phyloP scores from a whole-genome alignment of 2,113 vertebrate genomes.

The Glaucidium brasilianum region DNA sequence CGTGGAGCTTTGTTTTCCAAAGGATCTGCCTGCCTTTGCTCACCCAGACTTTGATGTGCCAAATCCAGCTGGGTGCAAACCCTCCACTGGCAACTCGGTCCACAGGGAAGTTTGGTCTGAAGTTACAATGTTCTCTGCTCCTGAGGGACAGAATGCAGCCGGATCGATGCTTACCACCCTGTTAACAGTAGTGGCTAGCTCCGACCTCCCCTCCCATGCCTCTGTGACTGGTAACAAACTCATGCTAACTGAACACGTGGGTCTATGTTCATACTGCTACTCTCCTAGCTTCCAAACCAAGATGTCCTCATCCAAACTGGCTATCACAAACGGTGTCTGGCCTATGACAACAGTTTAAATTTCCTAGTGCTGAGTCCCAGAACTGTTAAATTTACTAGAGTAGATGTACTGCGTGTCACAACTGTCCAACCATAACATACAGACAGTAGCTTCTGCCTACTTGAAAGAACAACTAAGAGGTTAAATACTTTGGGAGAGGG shows the following conservation, averaged over 20 bases:
- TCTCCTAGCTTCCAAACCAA: not conserved
- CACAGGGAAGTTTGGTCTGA: not conserved
- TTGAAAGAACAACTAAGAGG: not conserved
- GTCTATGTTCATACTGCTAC: not conserved
- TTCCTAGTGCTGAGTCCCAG: not conserved
- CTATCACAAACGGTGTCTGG: not conserved
- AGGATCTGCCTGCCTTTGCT: not conserved
- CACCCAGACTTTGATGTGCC: not conserved
- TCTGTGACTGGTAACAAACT: not conserved
- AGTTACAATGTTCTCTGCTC: not conserved
- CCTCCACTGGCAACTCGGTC: not conserved
- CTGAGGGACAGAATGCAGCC: not conserved
- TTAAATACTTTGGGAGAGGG: not conserved
- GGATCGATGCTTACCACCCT: not conserved
- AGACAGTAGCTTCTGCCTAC: not conserved
- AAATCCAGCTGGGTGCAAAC: not conserved
- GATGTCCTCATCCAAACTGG: not conserved
- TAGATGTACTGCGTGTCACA: not conserved
- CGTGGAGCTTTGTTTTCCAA: not conserved
- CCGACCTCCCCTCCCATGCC: too few relatives aligned
- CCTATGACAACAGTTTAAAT: not conserved
- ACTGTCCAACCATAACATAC: not conserved
- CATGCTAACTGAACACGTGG: not conserved
- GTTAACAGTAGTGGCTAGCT: too few relatives aligned
- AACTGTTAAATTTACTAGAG: not conserved